A percentile compares a stretch with the other conserved stretches of the same genome.
These are phyloP conservation scores for Acronicta psi DNA, from an alignment of 2,888 invertebrate species.

Conservation along the genomic window DNA sequence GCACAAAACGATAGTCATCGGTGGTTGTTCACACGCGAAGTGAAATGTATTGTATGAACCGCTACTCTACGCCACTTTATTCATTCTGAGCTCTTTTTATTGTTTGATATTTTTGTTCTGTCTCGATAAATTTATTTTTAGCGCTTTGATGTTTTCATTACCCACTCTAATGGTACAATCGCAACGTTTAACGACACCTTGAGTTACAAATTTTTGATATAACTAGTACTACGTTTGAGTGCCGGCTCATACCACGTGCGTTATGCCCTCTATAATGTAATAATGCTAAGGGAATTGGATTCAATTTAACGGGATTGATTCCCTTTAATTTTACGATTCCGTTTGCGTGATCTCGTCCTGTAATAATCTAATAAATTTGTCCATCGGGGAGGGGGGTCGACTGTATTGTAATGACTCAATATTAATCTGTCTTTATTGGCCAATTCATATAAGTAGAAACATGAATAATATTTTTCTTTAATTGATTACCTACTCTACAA, in stretches of 20 bases:
- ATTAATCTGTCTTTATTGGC: constrained; percentile 78
- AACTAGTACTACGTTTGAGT: constrained; percentile 27
- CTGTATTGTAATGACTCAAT: constrained; percentile 72
- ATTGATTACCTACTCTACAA: constrained; percentile 39
- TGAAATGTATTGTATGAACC: constrained; percentile 75
- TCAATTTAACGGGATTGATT: constrained; percentile 84
- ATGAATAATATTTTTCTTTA: constrained; percentile 40
- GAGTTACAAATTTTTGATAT: constrained; percentile 16
- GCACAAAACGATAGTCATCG: constrained; percentile 82
- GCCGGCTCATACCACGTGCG: constrained; percentile 40
- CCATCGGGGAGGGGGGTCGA: constrained; percentile 78
- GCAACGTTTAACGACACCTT: constrained; percentile 20
- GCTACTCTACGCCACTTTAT: constrained; percentile 68
- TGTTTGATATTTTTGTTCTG: constrained; percentile 67
- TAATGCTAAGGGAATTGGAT: constrained; percentile 80
- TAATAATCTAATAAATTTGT: constrained; percentile 86
- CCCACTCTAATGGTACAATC: constrained; percentile 49
- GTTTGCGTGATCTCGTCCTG: constrained; percentile 87
- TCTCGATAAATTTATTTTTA: constrained; percentile 66
- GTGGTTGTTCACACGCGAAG: constrained; percentile 75
- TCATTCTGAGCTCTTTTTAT: constrained; percentile 65
- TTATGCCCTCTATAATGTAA: constrained; percentile 62
- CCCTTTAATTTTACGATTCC: constrained; percentile 87
- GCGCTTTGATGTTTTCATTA: constrained; percentile 69
- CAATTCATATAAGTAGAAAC: constrained; percentile 54